phyloP scores from a whole-genome alignment of 2,113 vertebrate genomes.

The Dasyprocta punctata region DNA sequence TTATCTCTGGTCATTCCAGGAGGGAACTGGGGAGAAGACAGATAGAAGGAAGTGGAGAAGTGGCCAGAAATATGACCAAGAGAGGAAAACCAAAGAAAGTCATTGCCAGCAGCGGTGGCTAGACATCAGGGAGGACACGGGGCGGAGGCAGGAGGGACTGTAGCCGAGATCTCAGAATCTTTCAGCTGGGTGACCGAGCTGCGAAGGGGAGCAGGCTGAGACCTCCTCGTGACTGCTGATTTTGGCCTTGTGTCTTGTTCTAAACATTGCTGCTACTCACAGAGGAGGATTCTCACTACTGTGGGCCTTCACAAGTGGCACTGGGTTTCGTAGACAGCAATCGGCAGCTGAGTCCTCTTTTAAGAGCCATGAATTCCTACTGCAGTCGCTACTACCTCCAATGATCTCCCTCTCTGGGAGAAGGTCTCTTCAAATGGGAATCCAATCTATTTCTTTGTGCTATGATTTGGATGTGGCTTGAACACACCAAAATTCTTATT shows the following conservation, averaged over 20 bases:
- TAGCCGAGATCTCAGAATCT: neutral
- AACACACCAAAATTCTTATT: neutral
- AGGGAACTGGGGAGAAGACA: neutral
- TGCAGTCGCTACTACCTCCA: neutral
- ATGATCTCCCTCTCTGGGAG: neutral
- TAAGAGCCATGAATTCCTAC: neutral
- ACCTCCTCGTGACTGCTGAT: neutral
- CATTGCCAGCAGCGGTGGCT: neutral
- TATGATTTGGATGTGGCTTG: neutral
- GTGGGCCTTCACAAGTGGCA: neutral
- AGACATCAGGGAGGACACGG: neutral
- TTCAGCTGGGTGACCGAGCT: neutral
- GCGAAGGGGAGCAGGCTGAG: neutral
- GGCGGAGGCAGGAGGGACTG: neutral
- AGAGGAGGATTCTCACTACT: neutral
- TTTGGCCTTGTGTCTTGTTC: neutral
- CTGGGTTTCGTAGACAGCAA: neutral
- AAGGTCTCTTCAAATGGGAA: neutral
- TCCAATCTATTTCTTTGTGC: neutral
- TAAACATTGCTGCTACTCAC: neutral
- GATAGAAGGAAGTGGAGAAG: neutral
- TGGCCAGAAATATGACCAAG: neutral
- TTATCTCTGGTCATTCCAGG: neutral
- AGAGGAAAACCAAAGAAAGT: neutral
- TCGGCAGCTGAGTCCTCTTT: neutral